phyloP scores from a whole-genome alignment of 2,797 vertebrate species.

The Karalla daura region DNA sequence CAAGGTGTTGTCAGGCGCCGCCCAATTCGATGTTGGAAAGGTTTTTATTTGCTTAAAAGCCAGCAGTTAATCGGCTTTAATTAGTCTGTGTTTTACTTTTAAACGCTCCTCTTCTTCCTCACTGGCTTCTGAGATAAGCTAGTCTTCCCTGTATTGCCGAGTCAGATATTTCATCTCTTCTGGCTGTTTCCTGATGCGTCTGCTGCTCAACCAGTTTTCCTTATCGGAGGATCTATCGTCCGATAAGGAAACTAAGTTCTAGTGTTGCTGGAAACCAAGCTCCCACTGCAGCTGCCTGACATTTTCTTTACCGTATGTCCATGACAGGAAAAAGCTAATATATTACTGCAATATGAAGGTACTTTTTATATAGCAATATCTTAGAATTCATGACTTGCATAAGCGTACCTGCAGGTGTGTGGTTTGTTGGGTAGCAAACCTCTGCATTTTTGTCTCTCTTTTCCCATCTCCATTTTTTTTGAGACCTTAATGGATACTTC shows the following conservation, averaged over 20 bases:
- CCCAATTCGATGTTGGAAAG: neutral
- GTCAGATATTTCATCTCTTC: neutral
- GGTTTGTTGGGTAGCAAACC: constrained; percentile 2
- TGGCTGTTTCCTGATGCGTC: neutral
- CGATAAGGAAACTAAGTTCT: too few species aligned
- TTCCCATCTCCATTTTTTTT: constrained; percentile 10
- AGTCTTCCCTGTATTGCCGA: neutral
- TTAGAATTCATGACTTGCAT: neutral
- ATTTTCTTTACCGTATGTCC: neutral
- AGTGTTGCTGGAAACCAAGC: neutral
- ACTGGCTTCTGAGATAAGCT: neutral
- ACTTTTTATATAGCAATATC: neutral
- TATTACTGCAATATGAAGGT: too few species aligned
- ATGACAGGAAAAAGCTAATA: too few species aligned
- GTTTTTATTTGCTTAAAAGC: too few species aligned
- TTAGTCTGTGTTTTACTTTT: neutral
- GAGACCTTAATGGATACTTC: constrained; percentile 48
- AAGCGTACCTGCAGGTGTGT: neutral
- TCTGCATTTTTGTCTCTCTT: neutral
- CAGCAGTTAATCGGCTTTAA: too few species aligned
- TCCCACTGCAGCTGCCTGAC: neutral
- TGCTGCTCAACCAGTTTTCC: neutral
- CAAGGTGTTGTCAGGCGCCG: neutral
- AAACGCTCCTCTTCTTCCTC: too few species aligned
- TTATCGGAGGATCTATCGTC: neutral